These are phyloP conservation scores for Cynoglossus semilaevis DNA, from an alignment of 2,113 vertebrate genomes.

Conservation along the genomic window DNA sequence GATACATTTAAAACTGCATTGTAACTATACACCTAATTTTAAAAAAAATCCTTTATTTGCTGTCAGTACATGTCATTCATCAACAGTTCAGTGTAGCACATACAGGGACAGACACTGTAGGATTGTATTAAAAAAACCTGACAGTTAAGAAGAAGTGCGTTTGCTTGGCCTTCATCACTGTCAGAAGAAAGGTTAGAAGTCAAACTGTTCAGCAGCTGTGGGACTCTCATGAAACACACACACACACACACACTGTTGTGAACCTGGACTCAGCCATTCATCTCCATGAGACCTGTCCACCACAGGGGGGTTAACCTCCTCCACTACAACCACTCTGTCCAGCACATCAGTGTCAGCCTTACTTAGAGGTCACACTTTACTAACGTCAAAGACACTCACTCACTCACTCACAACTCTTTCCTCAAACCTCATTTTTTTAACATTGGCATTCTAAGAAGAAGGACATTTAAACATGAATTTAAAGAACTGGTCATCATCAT, in stretches of 20 bases:
- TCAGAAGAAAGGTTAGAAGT: conserved; percentile 28
- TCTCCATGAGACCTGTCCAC: conserved; percentile 49
- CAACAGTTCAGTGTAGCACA: too few species aligned
- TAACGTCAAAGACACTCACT: neutral
- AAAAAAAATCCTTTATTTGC: too few species aligned
- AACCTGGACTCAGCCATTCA: conserved; percentile 52
- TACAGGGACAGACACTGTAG: too few species aligned
- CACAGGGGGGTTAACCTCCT: conserved; percentile 40
- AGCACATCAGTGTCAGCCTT: conserved; percentile 49
- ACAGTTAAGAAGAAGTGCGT: neutral
- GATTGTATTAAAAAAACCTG: neutral
- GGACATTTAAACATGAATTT: neutral
- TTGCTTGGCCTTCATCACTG: conserved; percentile 4
- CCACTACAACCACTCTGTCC: conserved; percentile 13
- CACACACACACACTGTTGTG: conserved; percentile 12
- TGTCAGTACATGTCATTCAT: too few species aligned
- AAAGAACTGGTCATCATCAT: too few species aligned
- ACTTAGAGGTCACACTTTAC: conserved; percentile 20
- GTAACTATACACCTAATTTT: too few species aligned
- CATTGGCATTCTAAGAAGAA: neutral
- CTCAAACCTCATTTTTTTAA: neutral
- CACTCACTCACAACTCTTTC: conserved; percentile 7
- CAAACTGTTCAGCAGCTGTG: conserved; percentile 46
- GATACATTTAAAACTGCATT: too few species aligned
- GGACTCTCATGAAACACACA: conserved; percentile 11